A percentile compares a stretch with the other conserved stretches of the same genome.
These are phyloP conservation scores for Pogonophryne albipinna DNA, from an alignment of 2,797 vertebrate genomes.

Conservation along the genomic window DNA sequence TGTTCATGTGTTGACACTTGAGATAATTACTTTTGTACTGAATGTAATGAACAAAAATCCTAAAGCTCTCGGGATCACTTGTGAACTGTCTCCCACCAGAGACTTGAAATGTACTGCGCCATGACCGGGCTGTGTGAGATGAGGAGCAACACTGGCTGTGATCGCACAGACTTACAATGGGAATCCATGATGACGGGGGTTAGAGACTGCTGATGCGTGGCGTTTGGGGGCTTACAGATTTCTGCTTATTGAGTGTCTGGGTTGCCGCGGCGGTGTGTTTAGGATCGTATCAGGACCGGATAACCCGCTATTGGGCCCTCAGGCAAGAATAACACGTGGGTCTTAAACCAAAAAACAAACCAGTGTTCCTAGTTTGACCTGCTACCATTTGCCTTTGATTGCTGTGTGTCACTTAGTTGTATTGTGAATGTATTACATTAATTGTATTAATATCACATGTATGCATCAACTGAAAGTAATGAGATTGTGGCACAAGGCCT, in stretches of 20 bases:
- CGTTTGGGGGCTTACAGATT: conserved; percentile 16
- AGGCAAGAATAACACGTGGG: neutral
- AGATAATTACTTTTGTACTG: conserved; percentile 2
- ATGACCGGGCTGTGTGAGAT: conserved; percentile 11
- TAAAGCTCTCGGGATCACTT: conserved; percentile 28
- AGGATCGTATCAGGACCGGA: neutral
- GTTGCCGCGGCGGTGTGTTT: conserved; percentile 6
- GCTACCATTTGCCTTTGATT: neutral
- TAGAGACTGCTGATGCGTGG: conserved; percentile 34
- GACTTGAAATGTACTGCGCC: conserved; percentile 7
- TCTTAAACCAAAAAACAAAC: neutral
- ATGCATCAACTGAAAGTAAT: neutral
- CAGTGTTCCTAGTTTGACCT: neutral
- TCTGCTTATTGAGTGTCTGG: conserved; percentile 18
- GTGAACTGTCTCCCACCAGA: conserved; percentile 25
- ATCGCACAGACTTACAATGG: neutral
- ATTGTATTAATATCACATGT: neutral
- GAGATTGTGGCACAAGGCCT: neutral
- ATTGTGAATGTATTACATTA: neutral
- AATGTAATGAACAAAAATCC: conserved; percentile 27
- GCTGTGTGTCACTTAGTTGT: neutral
- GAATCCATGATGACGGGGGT: conserved; percentile 18
- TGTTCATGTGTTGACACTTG: conserved; percentile 30
- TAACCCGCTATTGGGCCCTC: neutral
- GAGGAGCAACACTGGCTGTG: conserved; percentile 17